Evolutionary conservation across 2,888 invertebrate genomes (phyloP).

Genomic region (Fragum fragum): DNA sequence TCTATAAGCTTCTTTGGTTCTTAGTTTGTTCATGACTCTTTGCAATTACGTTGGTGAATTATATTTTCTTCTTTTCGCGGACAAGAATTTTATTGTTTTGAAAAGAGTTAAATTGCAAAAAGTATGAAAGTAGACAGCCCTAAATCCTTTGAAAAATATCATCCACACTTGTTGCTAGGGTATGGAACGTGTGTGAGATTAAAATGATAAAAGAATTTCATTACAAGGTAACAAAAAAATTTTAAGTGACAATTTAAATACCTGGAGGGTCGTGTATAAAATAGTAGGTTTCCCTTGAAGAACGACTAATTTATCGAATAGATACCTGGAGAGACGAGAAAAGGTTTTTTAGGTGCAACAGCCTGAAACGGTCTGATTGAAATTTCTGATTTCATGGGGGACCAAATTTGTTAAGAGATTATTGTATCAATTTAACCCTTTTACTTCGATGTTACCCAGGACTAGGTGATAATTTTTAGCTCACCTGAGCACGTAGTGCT

Average conservation of each 20-base stretch:
- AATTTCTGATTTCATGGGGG: neutral
- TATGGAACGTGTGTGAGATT: neutral
- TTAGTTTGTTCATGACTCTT: no score
- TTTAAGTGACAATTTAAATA: constrained; percentile 2
- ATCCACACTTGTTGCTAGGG: neutral
- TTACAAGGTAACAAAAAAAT: constrained; percentile 12
- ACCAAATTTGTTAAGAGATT: neutral
- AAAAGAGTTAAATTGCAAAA: neutral
- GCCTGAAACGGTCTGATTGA: constrained; percentile 15
- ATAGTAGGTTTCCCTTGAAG: neutral
- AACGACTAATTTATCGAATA: constrained; percentile 17
- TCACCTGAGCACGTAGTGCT: no score
- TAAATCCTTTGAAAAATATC: neutral
- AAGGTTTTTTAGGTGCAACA: constrained; percentile 12
- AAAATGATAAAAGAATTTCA: constrained; percentile 18
- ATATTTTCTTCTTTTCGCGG: no score
- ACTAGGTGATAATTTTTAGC: no score
- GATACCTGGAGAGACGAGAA: neutral
- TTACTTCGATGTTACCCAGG: no score
- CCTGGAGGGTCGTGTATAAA: constrained; percentile 9
- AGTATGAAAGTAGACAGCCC: no score
- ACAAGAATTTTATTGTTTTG: no score
- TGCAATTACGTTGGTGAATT: no score
- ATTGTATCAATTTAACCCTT: neutral
- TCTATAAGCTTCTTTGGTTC: no score